Conservation (phyloP, 2,113 vertebrate species). For the Balaeniceps rex region DNA sequence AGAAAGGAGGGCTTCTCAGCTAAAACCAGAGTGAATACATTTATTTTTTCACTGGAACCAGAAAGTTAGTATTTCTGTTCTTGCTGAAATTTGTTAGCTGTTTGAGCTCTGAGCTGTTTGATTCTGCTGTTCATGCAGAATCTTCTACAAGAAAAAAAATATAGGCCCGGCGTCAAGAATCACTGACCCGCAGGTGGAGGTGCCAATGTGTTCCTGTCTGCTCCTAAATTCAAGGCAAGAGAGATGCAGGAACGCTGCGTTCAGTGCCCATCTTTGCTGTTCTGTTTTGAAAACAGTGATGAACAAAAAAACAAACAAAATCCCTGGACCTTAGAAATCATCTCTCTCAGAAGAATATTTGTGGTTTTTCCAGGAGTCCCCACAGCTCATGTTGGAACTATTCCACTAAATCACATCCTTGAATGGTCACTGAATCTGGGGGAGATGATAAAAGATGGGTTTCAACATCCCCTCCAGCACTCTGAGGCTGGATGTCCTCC, state of each 20-base stretch:
- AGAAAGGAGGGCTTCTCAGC: neutral
- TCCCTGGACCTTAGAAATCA: neutral
- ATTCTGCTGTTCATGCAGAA: neutral
- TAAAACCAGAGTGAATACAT: neutral
- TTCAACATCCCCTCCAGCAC: neutral
- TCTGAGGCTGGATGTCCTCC: neutral
- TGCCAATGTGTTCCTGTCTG: neutral
- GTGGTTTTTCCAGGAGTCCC: neutral
- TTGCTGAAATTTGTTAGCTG: neutral
- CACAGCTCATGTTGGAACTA: neutral
- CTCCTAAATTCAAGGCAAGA: neutral
- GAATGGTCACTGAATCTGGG: neutral
- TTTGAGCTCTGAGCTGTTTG: too few relatives aligned
- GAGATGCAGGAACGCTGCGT: neutral
- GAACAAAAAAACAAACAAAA: neutral
- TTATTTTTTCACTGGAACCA: neutral
- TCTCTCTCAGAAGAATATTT: neutral
- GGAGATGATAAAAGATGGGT: neutral
- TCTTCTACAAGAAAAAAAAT: neutral
- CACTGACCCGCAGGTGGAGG: fast-evolving
- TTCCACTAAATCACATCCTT: neutral
- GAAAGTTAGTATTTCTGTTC: neutral
- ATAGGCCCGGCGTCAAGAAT: neutral
- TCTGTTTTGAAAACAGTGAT: neutral
- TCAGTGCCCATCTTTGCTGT: neutral